Evolutionary conservation across 2,888 invertebrate species (phyloP), one percentile per base, ranked within the genome.

Genomic region (Ophion slaviceki): DNA sequence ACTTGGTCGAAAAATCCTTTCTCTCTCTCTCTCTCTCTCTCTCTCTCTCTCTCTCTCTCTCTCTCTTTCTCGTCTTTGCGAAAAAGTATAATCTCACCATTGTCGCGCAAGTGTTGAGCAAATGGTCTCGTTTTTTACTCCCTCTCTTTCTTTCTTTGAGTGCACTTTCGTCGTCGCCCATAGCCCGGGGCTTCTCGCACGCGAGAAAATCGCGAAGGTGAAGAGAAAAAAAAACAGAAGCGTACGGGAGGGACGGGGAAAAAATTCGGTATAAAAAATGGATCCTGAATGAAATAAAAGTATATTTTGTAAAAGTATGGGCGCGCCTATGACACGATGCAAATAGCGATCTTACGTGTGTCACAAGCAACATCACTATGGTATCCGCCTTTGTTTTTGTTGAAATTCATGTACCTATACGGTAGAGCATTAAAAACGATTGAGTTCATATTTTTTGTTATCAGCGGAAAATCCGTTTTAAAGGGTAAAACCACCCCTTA

Each of bases 1-100:
- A 36, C 76, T 71, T 61, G 28, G 70, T 78, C 64, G 72, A 47
- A 62, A 71, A 53, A 59, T 67, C 1, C 24, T 24, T 1, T 24
- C 24, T 24, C 24, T 24, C 14, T 68, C 62, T 45, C 40, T 40
- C 47, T 70, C 59, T 17, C 62, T 59, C 67, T 24, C 24, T 24
- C 24, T 24, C 24, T 24, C 24, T 24, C 14, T 68, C 62, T 24
- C 24, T 24, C 24, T 24, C 24, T 24, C 24, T 24, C 14, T 68
- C 62, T 45, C 40, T 40, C 47, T 70, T 59, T 17, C 62, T 59
- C 67, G 74, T 64, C 68, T 84, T 79, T 74, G 64, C 82, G 66
- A 75, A 81, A 74, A 82, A 82, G 66, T 80, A 82, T 78, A 47
- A 47, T 74, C 67, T 66, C 64, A 57, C 64, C 61, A 80, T 86